Base-by-base conservation (phyloP, 2,888 invertebrate genomes). In the Microdon myrmicae region DNA sequence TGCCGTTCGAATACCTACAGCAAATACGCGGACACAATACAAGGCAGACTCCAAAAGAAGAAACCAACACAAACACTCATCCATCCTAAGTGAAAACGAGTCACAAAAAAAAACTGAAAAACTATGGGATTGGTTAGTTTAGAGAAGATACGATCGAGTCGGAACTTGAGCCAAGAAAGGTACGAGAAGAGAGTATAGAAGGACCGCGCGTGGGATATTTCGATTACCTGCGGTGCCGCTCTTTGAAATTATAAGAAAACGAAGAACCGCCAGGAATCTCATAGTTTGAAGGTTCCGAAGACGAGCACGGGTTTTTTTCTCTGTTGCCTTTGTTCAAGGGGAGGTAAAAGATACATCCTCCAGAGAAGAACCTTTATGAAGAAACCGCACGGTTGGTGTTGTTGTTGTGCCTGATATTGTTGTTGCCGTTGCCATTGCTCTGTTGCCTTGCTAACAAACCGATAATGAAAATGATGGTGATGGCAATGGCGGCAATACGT, bases 211-310 rank as follows among this genome's bases (percentile, higher is more conserved):
- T 41, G 45, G 58, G 31, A 43, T 53, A 51, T 64, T 64, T 53
- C 64, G 64, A 58, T 64, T 64, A 64, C 64, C 64, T 64, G 64
- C 64, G 64, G 64, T 64, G 64, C 64, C 37, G 51, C 47, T 47
- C 64, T 64, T 64, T 64, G 64, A 64, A 64, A 58, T 64, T 53
- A 58, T 64, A 55, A 45, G 29, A 22, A 17, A 25, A 60, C 29
- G 25, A 39, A 29, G 25, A 13, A 26, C 45, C 12, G 31, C 14
- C 64, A 22, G 51, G 51, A 43, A 58, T 37, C 51, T 58, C 58
- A 64, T 41, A 43, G 49, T 56, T 56, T 20, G 39, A 29, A 16
- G 48, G 43, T 48, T 44, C 23, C 17, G 51, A 19, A 37, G 35
- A 32, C 19, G 45, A 14, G 31, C 34, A 32, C 44, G 44, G 32